These are phyloP conservation scores for Lemur catta DNA, from an alignment of 2,797 vertebrate genomes.

Conservation along the genomic window DNA sequence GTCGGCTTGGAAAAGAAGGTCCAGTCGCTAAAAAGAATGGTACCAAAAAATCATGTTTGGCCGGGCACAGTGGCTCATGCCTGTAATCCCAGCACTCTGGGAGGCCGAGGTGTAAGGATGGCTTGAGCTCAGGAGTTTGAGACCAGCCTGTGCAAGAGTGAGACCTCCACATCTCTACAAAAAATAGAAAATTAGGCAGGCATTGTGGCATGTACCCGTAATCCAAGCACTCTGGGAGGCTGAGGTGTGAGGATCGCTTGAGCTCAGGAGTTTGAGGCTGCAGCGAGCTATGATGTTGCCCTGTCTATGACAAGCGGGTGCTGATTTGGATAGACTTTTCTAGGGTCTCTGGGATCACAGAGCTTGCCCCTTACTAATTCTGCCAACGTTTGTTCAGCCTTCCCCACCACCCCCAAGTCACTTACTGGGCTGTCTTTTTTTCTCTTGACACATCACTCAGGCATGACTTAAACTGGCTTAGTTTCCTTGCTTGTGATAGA, in stretches of 20 bases:
- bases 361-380: neutral
- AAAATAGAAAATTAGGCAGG: no score
- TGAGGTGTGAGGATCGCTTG: neutral
- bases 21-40: neutral
- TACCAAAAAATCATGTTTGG: neutral
- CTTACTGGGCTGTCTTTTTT: slow-evolving; percentile 11
- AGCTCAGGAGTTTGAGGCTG: neutral
- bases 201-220: no score
- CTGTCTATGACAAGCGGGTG: neutral
- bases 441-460: neutral
- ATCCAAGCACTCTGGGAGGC: neutral
- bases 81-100: no score
- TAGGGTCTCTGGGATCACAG: neutral
- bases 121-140: no score
- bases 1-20: neutral
- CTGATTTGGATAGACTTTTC: neutral
- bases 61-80: no score
- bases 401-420: neutral
- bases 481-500: neutral
- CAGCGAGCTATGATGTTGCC: no score
- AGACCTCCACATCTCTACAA: no score
- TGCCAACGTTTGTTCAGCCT: neutral
- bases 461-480: neutral
- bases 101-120: no score
- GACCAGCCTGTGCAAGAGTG: no score